These are phyloP conservation scores for Galeopsomyia nigrocyanea DNA, from an alignment of 2,888 invertebrate genomes.

Conservation along the genomic window DNA sequence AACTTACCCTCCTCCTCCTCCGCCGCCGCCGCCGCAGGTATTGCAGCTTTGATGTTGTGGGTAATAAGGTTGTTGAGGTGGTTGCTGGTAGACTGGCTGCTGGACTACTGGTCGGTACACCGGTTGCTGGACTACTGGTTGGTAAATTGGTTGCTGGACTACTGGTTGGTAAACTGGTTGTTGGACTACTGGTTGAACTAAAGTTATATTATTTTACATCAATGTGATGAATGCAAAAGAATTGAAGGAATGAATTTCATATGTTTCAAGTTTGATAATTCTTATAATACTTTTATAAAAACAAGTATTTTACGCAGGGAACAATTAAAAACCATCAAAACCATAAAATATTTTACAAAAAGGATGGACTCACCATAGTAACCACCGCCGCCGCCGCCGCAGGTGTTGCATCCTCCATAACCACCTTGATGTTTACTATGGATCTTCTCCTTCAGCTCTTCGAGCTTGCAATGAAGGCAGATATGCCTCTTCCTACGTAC, in stretches of 20 bases:
- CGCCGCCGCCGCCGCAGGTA: conserved; percentile 17
- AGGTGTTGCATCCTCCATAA: conserved; percentile 36
- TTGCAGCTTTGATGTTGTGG: conserved; percentile 13
- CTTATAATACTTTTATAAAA: background rate
- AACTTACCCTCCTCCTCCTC: conserved; percentile 26
- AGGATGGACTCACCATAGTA: conserved; percentile 21
- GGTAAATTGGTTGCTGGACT: conserved; percentile 7
- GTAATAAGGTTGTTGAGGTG: no score
- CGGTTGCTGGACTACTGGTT: no score
- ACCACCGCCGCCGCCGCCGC: conserved; percentile 47
- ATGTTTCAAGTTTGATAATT: no score
- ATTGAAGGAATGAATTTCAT: no score
- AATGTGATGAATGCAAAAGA: no score
- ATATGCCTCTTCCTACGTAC: conserved; percentile 58
- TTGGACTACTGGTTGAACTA: no score
- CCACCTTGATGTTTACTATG: conserved; percentile 34
- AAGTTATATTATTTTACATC: no score
- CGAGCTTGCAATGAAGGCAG: conserved; percentile 56
- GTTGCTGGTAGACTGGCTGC: conserved; percentile 17
- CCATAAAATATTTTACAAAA: background rate
- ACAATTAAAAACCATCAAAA: background rate
- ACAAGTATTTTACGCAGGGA: background rate
- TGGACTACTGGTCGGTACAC: conserved; percentile 13
- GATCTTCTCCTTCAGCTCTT: conserved; percentile 16
- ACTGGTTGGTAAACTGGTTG: no score